phyloP scores from a whole-genome alignment of 1,140 invertebrate species.

The Micrasema longulum region DNA sequence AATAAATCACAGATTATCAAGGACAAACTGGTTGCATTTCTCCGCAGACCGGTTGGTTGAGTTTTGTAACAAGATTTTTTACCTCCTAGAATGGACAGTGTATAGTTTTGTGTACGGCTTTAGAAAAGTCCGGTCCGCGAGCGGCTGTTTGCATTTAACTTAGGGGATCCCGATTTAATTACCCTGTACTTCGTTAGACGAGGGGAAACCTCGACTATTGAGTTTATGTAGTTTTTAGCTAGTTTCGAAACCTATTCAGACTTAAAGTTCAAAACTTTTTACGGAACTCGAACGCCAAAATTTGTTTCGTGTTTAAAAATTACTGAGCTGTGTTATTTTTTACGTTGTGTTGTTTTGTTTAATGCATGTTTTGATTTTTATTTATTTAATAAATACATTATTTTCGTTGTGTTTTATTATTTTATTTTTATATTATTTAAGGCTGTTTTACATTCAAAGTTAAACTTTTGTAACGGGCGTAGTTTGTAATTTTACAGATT shows the following conservation, averaged over 20 bases:
- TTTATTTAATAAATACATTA: background rate
- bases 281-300: too few species aligned
- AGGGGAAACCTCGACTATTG: slow-evolving; percentile 3
- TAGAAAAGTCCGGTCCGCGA: background rate
- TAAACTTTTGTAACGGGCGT: too few species aligned
- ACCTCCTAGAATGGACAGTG: background rate
- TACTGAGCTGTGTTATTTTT: too few species aligned
- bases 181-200: slow-evolving; percentile 7
- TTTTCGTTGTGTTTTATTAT: background rate
- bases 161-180: slow-evolving; percentile 46
- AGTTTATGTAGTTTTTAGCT: slow-evolving; percentile 23
- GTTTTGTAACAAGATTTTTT: slow-evolving; percentile 9
- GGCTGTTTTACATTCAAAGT: too few species aligned
- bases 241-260: slow-evolving; percentile 29
- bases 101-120: background rate
- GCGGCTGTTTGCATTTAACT: slow-evolving; percentile 41
- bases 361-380: background rate
- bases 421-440: background rate
- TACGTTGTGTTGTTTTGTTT: background rate
- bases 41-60: slow-evolving; percentile 12
- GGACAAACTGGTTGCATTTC: too few species aligned
- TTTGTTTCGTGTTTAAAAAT: too few species aligned
- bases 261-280: slow-evolving; percentile 7
- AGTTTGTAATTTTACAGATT: too few species aligned
- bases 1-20: too few species aligned